Percentiles rank a stretch among this genome's conserved stretches.
These are phyloP conservation scores for Peromyscus aztecus DNA, from an alignment of 2,797 vertebrate species.

Conservation along the genomic window DNA sequence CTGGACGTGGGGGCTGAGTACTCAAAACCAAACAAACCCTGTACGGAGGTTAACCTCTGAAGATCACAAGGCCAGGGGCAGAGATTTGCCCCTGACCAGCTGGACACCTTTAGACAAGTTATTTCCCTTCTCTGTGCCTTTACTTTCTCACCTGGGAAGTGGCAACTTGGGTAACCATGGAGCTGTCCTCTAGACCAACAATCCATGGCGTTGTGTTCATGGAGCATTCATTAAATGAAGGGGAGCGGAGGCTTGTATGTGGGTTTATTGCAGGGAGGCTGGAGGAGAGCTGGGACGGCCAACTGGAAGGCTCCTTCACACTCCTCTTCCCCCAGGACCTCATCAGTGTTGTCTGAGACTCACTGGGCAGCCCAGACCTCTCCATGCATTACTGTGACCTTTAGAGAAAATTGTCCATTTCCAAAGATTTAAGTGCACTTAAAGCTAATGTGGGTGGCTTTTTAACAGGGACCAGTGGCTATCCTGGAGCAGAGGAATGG, in stretches of 20 bases:
- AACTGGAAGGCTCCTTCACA: neutral
- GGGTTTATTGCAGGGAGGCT: neutral
- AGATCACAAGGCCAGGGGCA: neutral
- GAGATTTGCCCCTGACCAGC: neutral
- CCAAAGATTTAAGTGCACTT: conserved; percentile 51
- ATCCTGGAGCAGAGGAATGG: neutral
- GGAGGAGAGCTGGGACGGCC: neutral
- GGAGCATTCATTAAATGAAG: neutral
- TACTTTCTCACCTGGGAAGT: conserved; percentile 9
- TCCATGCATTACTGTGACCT: neutral
- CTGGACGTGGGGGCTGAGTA: neutral
- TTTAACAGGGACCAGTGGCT: neutral
- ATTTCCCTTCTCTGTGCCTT: neutral
- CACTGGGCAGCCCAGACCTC: neutral
- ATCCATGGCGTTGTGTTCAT: too few species aligned
- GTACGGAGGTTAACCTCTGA: neutral
- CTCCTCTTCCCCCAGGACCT: too few species aligned
- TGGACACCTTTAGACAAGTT: neutral
- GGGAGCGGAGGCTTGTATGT: neutral
- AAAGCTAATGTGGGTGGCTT: neutral
- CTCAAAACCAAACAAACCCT: neutral
- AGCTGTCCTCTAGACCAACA: neutral
- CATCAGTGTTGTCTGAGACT: neutral
- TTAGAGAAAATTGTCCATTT: conserved; percentile 61
- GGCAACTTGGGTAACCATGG: neutral